These are phyloP conservation scores for Xestoiulus laeticollis DNA, from an alignment of 2,888 invertebrate genomes.

Conservation along the genomic window DNA sequence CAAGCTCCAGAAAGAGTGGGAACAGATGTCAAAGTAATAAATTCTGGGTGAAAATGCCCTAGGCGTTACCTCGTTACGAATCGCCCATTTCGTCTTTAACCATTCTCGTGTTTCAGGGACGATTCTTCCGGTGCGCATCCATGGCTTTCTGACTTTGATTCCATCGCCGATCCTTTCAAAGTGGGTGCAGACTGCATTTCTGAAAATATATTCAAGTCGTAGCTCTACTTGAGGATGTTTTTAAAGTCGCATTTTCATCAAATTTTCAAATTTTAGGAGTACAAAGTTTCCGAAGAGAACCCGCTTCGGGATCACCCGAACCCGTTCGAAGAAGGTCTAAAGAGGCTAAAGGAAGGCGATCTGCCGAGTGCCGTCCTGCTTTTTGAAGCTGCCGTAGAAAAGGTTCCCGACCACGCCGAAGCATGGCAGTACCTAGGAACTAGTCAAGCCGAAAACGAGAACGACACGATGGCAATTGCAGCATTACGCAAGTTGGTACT, in stretches of 20 bases:
- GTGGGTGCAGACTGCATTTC: constrained; percentile 60
- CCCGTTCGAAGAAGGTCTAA: constrained; percentile 86
- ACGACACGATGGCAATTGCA: constrained; percentile 90
- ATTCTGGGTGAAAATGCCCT: too few species aligned
- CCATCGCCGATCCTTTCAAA: constrained; percentile 73
- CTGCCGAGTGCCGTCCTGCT: constrained; percentile 94
- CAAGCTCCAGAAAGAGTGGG: constrained; percentile 65
- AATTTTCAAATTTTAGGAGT: constrained; percentile 75
- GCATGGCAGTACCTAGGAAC: constrained; percentile 88
- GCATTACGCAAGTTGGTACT: constrained; percentile 77
- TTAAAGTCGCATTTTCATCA: too few species aligned
- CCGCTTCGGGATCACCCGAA: constrained; percentile 79
- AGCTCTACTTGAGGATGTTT: too few species aligned
- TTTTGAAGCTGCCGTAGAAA: constrained; percentile 94
- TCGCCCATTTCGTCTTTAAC: constrained; percentile 32
- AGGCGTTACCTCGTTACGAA: too few species aligned
- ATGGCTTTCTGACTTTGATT: constrained; percentile 77
- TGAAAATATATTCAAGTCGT: too few species aligned
- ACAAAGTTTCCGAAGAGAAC: constrained; percentile 84
- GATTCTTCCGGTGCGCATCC: constrained; percentile 67
- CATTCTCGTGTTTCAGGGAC: constrained; percentile 29
- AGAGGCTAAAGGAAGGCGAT: constrained; percentile 84
- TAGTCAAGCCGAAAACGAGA: constrained; percentile 98
- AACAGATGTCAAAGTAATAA: constrained; percentile 71
- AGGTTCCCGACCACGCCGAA: constrained; percentile 79